Evolutionary conservation across 2,888 invertebrate species (phyloP).

Genomic region (Sarcophaga carnaria): DNA sequence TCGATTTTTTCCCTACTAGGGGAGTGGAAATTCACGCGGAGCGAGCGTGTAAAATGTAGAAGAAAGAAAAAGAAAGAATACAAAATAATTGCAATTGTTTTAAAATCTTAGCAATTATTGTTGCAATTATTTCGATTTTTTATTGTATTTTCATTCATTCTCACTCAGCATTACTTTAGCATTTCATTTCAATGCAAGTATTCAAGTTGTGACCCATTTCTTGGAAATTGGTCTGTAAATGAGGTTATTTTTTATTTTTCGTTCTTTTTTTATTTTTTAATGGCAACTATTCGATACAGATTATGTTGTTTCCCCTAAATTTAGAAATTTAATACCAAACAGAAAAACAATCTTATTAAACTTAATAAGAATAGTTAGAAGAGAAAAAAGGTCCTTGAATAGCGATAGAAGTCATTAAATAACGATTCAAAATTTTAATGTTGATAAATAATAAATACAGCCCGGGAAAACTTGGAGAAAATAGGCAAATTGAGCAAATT

Average conservation of each 20-base stretch:
- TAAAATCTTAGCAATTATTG: constrained; percentile 63
- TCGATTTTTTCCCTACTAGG: background rate
- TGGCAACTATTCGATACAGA: background rate
- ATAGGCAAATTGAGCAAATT: no score
- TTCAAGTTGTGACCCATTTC: constrained; percentile 55
- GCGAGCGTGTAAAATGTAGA: no score
- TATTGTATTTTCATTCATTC: constrained; percentile 7
- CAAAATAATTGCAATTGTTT: constrained; percentile 61
- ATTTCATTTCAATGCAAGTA: constrained; percentile 28
- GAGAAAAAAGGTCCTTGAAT: no score
- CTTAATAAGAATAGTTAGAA: no score
- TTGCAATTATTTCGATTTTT: constrained; percentile 59
- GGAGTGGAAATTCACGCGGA: background rate
- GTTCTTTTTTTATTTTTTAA: background rate
- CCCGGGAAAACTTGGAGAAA: no score
- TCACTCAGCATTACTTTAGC: background rate
- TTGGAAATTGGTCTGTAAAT: constrained; percentile 1
- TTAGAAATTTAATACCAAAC: background rate
- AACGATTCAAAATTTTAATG: no score
- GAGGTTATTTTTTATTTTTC: constrained; percentile 4
- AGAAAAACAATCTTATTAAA: no score
- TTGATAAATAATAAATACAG: no score
- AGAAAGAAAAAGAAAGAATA: constrained; percentile 14
- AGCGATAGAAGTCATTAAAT: no score
- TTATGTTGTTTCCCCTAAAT: background rate